These are phyloP conservation scores for Lagodon rhomboides DNA, from an alignment of 2,797 vertebrate species.

Conservation along the genomic window DNA sequence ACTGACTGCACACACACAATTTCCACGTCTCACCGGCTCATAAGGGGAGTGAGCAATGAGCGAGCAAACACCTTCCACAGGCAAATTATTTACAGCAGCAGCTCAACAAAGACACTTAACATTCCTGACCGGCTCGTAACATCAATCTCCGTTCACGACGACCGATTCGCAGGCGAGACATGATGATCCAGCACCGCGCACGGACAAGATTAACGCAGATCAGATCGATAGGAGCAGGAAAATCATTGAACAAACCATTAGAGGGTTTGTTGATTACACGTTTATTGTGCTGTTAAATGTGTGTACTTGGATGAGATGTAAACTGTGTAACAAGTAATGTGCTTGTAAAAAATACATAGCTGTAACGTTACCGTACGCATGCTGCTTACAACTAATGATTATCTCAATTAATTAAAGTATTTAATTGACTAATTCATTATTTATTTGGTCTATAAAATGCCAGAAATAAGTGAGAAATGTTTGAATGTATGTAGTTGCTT, in stretches of 20 bases:
- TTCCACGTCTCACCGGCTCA: slow-evolving; percentile 41
- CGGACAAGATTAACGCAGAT: slow-evolving; percentile 63
- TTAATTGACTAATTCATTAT: neutral
- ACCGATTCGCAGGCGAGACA: slow-evolving; percentile 25
- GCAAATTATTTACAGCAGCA: slow-evolving; percentile 75
- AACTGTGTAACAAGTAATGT: slow-evolving; percentile 3
- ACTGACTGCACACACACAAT: slow-evolving; percentile 25
- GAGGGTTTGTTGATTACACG: slow-evolving; percentile 50
- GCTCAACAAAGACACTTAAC: slow-evolving; percentile 58
- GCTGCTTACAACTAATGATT: neutral
- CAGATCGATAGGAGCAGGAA: slow-evolving; percentile 66
- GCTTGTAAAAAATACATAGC: neutral
- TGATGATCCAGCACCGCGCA: slow-evolving; percentile 30
- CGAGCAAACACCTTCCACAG: slow-evolving; percentile 37
- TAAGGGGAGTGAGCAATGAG: slow-evolving; percentile 31
- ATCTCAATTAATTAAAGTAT: neutral
- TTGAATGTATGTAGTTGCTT: too few species aligned
- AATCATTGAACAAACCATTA: slow-evolving; percentile 69
- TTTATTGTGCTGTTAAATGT: slow-evolving; percentile 62
- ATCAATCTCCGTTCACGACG: slow-evolving; percentile 48
- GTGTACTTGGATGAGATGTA: slow-evolving; percentile 12
- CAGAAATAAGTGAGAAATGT: neutral
- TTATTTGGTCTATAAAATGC: neutral
- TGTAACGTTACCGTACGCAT: too few species aligned
- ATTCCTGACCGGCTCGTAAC: slow-evolving; percentile 68